Percentiles rank a stretch among this genome's conserved stretches.
Conservation (phyloP, 1,140 invertebrate species). For the Plutomurus gul region DNA sequence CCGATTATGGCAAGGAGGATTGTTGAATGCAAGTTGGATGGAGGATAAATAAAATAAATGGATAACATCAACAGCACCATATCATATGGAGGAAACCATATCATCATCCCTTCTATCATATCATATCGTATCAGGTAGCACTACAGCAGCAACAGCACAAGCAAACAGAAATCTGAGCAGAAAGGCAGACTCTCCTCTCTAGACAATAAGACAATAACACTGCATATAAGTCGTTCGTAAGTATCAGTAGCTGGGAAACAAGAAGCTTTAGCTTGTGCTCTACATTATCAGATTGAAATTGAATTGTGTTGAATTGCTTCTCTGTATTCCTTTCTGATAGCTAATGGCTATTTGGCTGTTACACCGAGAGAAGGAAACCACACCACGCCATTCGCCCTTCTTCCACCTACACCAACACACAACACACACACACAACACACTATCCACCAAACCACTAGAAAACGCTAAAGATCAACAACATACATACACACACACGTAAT, state of each 20-base stretch:
- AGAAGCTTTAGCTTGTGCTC: conserved; percentile 22
- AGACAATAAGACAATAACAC: no score
- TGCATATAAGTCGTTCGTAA: background rate
- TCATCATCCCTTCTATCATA: no score
- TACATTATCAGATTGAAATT: conserved; percentile 19
- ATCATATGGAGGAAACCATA: no score
- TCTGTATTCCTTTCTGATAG: background rate
- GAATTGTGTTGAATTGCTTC: conserved; percentile 12
- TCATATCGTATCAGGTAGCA: no score
- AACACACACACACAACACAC: background rate
- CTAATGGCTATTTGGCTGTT: conserved; percentile 27
- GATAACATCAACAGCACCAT: background rate
- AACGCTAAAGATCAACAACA: background rate
- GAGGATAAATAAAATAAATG: conserved; percentile 30
- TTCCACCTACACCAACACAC: background rate
- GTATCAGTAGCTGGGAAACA: conserved; percentile 4
- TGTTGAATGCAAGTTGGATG: no score
- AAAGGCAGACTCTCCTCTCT: no score
- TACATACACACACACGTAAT: background rate
- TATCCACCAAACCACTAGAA: no score
- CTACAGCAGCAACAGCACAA: no score
- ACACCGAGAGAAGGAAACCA: conserved; percentile 2
- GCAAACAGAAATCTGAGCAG: no score
- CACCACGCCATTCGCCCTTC: background rate
- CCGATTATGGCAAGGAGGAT: conserved; percentile 31